Percentiles rank a stretch among this genome's conserved stretches.
Evolutionary conservation across 1,140 invertebrate species (phyloP).

Genomic region (Spodoptera frugiperda): DNA sequence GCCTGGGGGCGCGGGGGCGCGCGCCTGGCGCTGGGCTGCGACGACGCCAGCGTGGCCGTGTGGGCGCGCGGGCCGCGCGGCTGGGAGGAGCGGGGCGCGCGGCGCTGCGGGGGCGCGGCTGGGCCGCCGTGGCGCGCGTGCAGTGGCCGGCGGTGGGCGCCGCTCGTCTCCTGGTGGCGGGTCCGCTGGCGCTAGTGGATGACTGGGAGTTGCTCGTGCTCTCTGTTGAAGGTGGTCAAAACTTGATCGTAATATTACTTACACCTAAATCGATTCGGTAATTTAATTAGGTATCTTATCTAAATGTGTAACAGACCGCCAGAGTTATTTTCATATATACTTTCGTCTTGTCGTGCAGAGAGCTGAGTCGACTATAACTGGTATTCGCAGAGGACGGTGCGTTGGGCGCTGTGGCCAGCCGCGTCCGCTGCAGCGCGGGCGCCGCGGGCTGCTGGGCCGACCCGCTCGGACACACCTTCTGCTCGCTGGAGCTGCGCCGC

Average conservation of each 20-base stretch:
- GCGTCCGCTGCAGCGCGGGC: slow-evolving; percentile 56
- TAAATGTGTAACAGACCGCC: no score
- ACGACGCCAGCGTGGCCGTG: slow-evolving; percentile 48
- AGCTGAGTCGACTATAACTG: no score
- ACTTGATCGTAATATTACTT: neutral
- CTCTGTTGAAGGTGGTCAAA: slow-evolving; percentile 46
- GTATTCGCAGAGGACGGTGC: slow-evolving; percentile 51
- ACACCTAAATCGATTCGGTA: no score
- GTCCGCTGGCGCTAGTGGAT: slow-evolving; percentile 57
- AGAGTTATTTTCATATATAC: no score
- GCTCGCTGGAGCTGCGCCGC: slow-evolving; percentile 62
- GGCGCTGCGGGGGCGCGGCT: slow-evolving; percentile 91
- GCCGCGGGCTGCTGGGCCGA: slow-evolving; percentile 68
- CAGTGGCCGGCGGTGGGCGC: slow-evolving; percentile 48
- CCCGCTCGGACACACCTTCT: slow-evolving; percentile 54
- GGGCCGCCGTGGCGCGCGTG: slow-evolving; percentile 77
- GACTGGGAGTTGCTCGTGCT: slow-evolving; percentile 67
- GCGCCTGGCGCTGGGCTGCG: slow-evolving; percentile 55
- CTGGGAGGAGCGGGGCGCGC: slow-evolving; percentile 81
- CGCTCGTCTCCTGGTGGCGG: slow-evolving; percentile 60
- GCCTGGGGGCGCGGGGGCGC: slow-evolving; percentile 8
- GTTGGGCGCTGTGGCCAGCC: slow-evolving; percentile 53
- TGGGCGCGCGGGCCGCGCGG: slow-evolving; percentile 22
- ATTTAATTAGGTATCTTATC: no score
- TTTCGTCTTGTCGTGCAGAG: no score